Evolutionary conservation across 2,113 vertebrate genomes (phyloP), one percentile per base, ranked within the genome.

Genomic region (Sylvilagus bachmani): DNA sequence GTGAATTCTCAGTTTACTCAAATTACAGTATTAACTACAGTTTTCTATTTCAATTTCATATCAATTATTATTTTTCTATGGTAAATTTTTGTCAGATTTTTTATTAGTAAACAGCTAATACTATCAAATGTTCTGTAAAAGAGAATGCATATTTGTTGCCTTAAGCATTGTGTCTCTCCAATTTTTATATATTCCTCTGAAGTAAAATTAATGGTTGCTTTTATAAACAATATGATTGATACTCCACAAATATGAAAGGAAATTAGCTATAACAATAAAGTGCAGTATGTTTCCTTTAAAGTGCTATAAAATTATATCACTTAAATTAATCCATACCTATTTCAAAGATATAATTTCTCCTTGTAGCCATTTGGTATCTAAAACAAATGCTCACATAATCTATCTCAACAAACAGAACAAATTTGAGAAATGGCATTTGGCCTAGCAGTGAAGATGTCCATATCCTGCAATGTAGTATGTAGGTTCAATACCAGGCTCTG

Each of bases 21-120:
- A 64, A 83, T 5, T 81, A 66, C 10, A 85, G 51, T 95, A 74
- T 95, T 70, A 92, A 83, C 64, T 38, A 85, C 64, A 38, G 51
- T 89, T 80, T 14, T 73, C 3, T 66, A 31, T 83, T 44, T 80
- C 58, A 84, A 79, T 13, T 75, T 49, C 9, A 51, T 70, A 82
- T 81, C 49, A 89, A 27, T 78, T 14, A 0, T 27, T 16, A 0
- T 38, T 80, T 70, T 89, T 85, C 27, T 19, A 21, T 69, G 8
- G 25, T 33, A 94, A 74, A 36, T 25, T 81, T 84, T 91, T 64
- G 19, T 33, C 11, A 89, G 36, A 88, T 64, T 83, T 36, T 78
- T 62, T 31, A 71, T 62, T 31, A 71, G 3, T 83, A 89, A 89
- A 89, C 9, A 89, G 3, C 21, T 81, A 71, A 64, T 84, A 10